Conservation (phyloP, 2,113 vertebrate species). For the Clarias gariepinus region DNA sequence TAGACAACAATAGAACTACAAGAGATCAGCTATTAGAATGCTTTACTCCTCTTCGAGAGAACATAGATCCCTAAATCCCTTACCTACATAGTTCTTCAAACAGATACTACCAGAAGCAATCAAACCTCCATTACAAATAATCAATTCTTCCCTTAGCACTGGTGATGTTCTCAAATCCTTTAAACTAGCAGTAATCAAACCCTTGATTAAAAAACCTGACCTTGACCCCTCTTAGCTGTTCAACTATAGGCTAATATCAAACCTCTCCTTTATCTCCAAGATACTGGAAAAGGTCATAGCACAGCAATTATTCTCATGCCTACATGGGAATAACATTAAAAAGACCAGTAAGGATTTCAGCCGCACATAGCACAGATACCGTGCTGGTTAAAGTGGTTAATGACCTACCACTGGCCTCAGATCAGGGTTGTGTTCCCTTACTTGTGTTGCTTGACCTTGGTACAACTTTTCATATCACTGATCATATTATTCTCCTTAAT, state of each 20-base stretch:
- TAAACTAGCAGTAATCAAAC: constrained; percentile 6
- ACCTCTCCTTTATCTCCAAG: neutral
- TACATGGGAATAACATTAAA: neutral
- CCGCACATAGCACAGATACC: neutral
- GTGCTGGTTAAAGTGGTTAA: neutral
- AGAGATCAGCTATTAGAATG: neutral
- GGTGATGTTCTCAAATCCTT: neutral
- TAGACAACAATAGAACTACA: neutral
- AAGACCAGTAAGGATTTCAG: neutral
- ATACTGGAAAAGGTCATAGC: neutral
- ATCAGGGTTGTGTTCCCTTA: neutral
- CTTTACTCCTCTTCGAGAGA: neutral
- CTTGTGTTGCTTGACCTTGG: neutral
- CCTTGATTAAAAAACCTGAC: neutral
- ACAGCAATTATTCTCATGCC: neutral
- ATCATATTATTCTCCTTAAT: neutral
- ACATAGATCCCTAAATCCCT: neutral
- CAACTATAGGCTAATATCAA: neutral
- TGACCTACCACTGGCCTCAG: neutral
- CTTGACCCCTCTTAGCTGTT: neutral
- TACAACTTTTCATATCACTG: neutral
- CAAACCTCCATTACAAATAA: neutral
- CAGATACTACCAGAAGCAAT: neutral
- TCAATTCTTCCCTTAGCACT: neutral
- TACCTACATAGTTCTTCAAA: neutral